These are phyloP conservation scores for Trachelus troglodyta DNA, from an alignment of 2,888 invertebrate genomes.

Conservation along the genomic window DNA sequence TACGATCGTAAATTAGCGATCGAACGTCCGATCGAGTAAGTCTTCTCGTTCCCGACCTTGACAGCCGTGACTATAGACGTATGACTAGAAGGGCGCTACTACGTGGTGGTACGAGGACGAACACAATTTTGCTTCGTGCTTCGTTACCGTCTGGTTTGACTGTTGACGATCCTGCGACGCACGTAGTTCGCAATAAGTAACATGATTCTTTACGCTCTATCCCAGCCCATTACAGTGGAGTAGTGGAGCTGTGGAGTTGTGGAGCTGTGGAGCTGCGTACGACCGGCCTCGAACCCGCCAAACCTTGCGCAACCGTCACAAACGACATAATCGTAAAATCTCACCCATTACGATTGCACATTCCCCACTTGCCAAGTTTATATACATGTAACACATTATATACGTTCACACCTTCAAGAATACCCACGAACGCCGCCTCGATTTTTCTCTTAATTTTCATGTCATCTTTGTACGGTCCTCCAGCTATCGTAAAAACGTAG, in stretches of 20 bases:
- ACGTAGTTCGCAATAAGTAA: background rate
- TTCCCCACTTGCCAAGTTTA: background rate
- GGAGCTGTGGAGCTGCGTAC: conserved; percentile 26
- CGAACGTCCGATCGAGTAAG: background rate
- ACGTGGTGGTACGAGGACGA: background rate
- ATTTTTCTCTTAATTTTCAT: background rate
- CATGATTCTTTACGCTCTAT: background rate
- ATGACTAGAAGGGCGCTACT: background rate
- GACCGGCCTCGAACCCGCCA: conserved; percentile 56
- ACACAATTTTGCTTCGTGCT: background rate
- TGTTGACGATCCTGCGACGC: background rate
- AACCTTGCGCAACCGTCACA: conserved; percentile 49
- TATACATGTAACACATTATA: background rate
- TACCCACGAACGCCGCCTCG: background rate
- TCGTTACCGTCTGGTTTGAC: conserved; percentile 28
- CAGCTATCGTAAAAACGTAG: background rate
- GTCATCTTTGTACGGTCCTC: background rate
- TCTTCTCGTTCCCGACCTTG: background rate
- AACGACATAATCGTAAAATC: conserved; percentile 43
- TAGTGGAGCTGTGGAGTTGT: too few relatives aligned
- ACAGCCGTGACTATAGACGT: background rate
- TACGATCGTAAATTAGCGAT: background rate
- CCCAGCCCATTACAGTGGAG: conserved; percentile 18
- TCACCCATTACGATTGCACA: conserved; percentile 10
- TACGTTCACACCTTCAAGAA: background rate